Conservation (phyloP, 2,797 vertebrate species). For the Sebastes paucispinis region DNA sequence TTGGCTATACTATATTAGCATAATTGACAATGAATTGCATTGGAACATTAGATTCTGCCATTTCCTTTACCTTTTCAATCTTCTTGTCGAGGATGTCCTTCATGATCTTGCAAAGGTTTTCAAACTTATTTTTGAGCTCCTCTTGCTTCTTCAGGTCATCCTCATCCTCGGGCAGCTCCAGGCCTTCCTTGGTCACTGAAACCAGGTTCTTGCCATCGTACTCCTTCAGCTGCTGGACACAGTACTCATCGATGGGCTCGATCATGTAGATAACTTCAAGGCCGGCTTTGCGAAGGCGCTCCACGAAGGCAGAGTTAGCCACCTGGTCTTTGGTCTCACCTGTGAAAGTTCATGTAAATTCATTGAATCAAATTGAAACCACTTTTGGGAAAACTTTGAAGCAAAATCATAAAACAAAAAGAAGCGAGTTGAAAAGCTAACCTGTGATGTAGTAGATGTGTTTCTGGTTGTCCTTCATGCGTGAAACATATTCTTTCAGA, state of each 20-base stretch:
- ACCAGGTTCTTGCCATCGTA: constrained; percentile 93
- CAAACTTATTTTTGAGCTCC: constrained; percentile 91
- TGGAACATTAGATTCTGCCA: neutral
- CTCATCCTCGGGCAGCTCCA: constrained; percentile 96
- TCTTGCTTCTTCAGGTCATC: constrained; percentile 94
- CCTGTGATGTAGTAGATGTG: constrained; percentile 89
- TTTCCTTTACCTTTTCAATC: constrained; percentile 89
- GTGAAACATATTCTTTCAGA: constrained; percentile 90
- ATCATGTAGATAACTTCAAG: constrained; percentile 98
- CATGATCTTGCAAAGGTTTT: constrained; percentile 96
- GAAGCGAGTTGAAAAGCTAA: neutral
- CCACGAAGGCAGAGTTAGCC: constrained; percentile 96
- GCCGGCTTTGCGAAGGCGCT: constrained; percentile 93
- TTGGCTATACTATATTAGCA: neutral
- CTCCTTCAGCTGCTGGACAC: constrained; percentile 96
- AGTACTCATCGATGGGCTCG: constrained; percentile 97
- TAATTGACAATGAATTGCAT: too few species aligned
- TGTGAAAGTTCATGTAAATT: constrained; percentile 47
- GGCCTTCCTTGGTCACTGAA: constrained; percentile 94
- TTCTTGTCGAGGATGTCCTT: constrained; percentile 96
- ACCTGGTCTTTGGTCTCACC: constrained; percentile 98
- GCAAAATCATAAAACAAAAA: neutral
- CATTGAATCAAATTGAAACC: neutral
- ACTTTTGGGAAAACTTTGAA: neutral
- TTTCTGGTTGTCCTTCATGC: constrained; percentile 96